Percentiles rank a stretch among this genome's conserved stretches.
Evolutionary conservation across 2,888 invertebrate species (phyloP).

Genomic region (Chrysina gloriosa): DNA sequence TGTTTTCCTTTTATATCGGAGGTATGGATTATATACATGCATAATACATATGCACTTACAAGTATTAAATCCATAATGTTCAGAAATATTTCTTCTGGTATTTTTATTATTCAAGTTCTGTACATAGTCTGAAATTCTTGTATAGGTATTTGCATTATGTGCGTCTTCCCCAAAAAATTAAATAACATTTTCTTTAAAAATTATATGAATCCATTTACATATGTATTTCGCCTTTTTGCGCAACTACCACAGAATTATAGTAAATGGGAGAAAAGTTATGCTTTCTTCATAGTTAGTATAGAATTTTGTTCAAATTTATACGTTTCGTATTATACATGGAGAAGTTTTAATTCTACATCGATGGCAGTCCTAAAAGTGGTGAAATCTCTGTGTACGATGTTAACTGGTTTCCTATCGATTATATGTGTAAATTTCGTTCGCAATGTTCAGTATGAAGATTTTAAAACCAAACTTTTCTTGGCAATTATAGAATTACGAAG

Average conservation of each 20-base stretch:
- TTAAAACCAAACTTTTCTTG: neutral
- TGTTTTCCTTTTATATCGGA: too few species aligned
- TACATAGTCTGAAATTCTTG: too few species aligned
- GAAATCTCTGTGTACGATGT: neutral
- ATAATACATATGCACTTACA: too few species aligned
- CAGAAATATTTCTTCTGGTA: too few species aligned
- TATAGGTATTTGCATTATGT: too few species aligned
- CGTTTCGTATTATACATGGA: neutral
- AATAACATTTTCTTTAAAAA: neutral
- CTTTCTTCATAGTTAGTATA: neutral
- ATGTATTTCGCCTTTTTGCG: neutral
- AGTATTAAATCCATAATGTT: too few species aligned
- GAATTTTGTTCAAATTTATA: neutral
- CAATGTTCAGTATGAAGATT: neutral
- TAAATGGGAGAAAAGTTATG: neutral
- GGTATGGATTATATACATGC: too few species aligned
- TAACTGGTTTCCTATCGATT: neutral
- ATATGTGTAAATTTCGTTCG: conserved; percentile 9
- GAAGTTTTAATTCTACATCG: neutral
- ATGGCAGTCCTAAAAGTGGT: conserved; percentile 14
- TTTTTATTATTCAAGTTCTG: too few species aligned
- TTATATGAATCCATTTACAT: conserved; percentile 1
- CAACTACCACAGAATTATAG: neutral
- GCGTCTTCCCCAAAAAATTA: neutral
- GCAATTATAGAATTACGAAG: neutral